phyloP scores from a whole-genome alignment of 2,888 invertebrate genomes.

The Adineta ricciae region DNA sequence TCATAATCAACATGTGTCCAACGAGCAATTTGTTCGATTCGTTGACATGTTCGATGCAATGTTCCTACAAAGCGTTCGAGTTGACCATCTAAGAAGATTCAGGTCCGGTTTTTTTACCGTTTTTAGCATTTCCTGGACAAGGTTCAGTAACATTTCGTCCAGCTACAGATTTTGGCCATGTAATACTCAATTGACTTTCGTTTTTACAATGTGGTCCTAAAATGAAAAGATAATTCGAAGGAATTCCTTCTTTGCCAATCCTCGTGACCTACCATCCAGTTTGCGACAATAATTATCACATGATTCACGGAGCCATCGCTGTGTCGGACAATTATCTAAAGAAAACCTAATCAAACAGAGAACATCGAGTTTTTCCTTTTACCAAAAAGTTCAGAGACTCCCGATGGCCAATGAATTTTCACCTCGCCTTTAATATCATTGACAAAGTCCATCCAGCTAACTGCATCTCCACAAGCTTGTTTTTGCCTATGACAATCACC shows the following conservation, averaged over 20 bases:
- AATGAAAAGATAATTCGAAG: neutral
- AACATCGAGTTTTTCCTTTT: neutral
- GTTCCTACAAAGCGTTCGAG: neutral
- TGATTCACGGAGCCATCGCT: neutral
- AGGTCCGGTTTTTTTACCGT: neutral
- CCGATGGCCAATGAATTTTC: neutral
- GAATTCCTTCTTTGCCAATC: neutral
- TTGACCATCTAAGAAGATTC: neutral
- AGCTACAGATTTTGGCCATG: neutral
- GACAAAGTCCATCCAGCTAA: neutral
- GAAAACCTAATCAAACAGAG: neutral
- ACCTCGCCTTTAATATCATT: conserved; percentile 12
- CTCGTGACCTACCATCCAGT: neutral
- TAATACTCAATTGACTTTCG: neutral
- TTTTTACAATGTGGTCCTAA: conserved; percentile 16
- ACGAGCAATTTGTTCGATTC: neutral
- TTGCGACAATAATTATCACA: neutral
- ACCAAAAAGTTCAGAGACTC: neutral
- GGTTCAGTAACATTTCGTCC: neutral
- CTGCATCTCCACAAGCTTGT: neutral
- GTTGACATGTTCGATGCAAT: neutral
- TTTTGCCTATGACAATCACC: neutral
- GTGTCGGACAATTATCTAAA: neutral
- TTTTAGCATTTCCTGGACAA: neutral
- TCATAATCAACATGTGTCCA: neutral